Percentiles rank a stretch among this genome's conserved stretches.
These are phyloP conservation scores for Perithous albicinctus DNA, from an alignment of 2,888 invertebrate genomes.

Conservation along the genomic window DNA sequence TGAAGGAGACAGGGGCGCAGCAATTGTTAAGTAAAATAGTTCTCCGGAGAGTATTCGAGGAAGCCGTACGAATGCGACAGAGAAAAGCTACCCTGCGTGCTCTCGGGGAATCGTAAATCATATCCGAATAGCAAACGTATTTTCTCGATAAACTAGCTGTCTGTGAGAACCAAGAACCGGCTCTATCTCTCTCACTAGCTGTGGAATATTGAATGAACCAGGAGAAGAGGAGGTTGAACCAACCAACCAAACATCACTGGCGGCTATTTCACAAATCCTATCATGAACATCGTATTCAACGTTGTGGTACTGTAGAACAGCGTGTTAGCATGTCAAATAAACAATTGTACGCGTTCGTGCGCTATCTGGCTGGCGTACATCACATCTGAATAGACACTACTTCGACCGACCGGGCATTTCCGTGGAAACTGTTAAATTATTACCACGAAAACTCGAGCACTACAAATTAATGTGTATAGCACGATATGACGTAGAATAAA, in stretches of 20 bases:
- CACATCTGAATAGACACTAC: conserved; percentile 20
- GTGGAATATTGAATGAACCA: conserved; percentile 25
- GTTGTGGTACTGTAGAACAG: not conserved
- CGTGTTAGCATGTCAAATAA: conserved; percentile 34
- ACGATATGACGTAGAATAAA: not conserved
- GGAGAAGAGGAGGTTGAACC: not conserved
- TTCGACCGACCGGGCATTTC: conserved; percentile 1
- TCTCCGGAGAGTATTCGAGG: not conserved
- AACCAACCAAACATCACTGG: not conserved
- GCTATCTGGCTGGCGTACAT: conserved; percentile 7
- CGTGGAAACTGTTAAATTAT: conserved; percentile 23
- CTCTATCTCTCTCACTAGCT: not conserved
- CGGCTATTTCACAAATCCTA: conserved; percentile 30
- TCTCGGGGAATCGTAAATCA: conserved; percentile 44
- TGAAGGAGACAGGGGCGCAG: not conserved
- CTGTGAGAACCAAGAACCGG: not conserved
- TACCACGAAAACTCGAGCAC: not conserved
- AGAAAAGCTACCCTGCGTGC: conserved; percentile 11
- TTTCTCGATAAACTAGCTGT: conserved; percentile 36
- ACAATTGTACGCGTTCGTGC: conserved; percentile 20
- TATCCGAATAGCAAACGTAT: conserved; percentile 40
- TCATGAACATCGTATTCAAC: conserved; percentile 15
- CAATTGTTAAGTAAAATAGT: conserved; percentile 38
- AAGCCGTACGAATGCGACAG: conserved; percentile 22
- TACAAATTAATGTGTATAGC: not conserved